Conservation (phyloP, 2,888 invertebrate species). For the Tetragonula carbonaria region DNA sequence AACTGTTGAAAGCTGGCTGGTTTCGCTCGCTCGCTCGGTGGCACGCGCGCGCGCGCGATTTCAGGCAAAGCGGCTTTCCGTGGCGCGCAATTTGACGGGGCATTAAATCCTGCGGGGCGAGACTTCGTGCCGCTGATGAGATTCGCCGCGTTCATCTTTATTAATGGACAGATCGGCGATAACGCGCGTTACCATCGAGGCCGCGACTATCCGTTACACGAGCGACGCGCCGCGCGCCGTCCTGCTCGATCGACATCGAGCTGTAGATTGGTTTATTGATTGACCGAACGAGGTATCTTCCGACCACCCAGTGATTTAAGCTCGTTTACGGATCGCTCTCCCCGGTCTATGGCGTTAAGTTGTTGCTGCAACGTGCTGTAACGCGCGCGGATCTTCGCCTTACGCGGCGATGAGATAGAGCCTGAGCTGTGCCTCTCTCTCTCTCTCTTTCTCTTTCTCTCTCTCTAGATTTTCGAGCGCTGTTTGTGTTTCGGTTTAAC, state of each 20-base stretch:
- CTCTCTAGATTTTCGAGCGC: not conserved
- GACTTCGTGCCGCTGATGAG: conserved; percentile 39
- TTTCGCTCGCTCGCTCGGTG: not conserved
- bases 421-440: no score
- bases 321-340: not conserved
- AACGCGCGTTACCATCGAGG: conserved; percentile 35
- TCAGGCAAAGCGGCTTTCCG: conserved; percentile 66
- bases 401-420: not conserved
- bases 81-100: conserved; percentile 47
- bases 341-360: not conserved
- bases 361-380: not conserved
- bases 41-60: conserved; percentile 40
- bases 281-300: not conserved
- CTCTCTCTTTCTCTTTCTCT: no score
- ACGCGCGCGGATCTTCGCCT: not conserved
- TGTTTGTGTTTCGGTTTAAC: not conserved
- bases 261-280: conserved; percentile 40
- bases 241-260: conserved; percentile 15
- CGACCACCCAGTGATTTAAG: not conserved
- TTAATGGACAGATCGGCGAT: conserved; percentile 55
- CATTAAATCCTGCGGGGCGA: conserved; percentile 49
- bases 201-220: conserved; percentile 32
- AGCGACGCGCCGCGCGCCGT: conserved; percentile 20
- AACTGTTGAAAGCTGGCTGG: conserved; percentile 58
- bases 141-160: conserved; percentile 50